These are phyloP conservation scores for Platynereis dumerilii DNA, from an alignment of 2,888 invertebrate genomes.

Conservation along the genomic window DNA sequence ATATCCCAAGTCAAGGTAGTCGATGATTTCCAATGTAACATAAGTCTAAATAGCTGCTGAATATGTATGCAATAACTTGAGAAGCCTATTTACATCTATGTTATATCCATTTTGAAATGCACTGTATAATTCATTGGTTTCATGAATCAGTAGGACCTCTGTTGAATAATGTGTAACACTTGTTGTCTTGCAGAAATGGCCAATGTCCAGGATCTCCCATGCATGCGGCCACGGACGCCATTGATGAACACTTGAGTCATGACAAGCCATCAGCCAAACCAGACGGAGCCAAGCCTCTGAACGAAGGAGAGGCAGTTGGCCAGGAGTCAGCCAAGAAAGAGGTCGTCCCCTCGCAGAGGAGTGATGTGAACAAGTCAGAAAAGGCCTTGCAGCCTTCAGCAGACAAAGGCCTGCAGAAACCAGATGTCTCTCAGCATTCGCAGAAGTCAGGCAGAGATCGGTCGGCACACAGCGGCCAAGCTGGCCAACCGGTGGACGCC, in stretches of 20 bases:
- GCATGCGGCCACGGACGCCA: slow-evolving; percentile 56
- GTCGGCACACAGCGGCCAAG: background rate
- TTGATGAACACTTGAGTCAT: slow-evolving; percentile 56
- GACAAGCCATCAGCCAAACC: slow-evolving; percentile 10
- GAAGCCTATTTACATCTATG: too few species aligned
- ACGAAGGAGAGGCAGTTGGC: background rate
- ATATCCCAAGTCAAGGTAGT: too few species aligned
- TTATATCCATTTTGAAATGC: too few species aligned
- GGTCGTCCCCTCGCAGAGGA: background rate
- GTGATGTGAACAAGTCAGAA: background rate
- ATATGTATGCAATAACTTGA: too few species aligned
- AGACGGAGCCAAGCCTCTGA: background rate
- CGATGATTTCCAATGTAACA: too few species aligned
- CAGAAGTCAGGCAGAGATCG: slow-evolving; percentile 10
- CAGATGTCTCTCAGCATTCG: slow-evolving; percentile 12
- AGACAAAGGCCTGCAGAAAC: background rate
- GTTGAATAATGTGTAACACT: too few species aligned
- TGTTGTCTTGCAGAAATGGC: slow-evolving; percentile 30
- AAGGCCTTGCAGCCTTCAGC: background rate
- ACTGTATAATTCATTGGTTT: too few species aligned
- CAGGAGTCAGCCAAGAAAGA: background rate
- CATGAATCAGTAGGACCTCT: too few species aligned
- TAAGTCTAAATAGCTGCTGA: too few species aligned
- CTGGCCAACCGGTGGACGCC: slow-evolving; percentile 3
- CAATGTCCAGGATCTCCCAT: slow-evolving; percentile 38